Evolutionary conservation across 2,888 invertebrate genomes (phyloP), one percentile per base, ranked within the genome.

Genomic region (Lithophane socia): DNA sequence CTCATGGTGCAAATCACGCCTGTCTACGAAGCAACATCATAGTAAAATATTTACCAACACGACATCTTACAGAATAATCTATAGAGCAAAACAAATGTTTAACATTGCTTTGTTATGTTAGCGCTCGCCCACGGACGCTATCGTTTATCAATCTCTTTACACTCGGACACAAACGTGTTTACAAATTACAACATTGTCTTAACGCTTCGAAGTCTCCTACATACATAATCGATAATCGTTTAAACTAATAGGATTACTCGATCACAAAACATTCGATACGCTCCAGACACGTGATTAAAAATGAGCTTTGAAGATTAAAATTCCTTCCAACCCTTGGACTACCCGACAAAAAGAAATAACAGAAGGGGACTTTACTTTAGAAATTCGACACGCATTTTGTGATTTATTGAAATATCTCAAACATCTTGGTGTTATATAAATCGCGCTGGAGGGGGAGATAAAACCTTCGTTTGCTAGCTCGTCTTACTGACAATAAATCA

Each of bases 321-420:
- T 95, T 95, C 94, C 89, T 71, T 29, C 84, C 90, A 90, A 91
- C 93, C 94, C 94, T 91, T 90, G 90, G 90, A 77, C 83, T 64
- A 77, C 84, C 86, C 90, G 89, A 90, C 90, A 90, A 92, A 93
- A 94, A 92, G 92, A 91, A 91, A 86, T 90, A 89, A 89, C 90
- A 84, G 86, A 91, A 90, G 92, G 94, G 92, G 92, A 83, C 91
- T 91, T 92, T 92, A 92, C 93, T 92, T 92, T 92, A 92, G 96
- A 94, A 95, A 96, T 95, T 94, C 94, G 95, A 96, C 93, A 94
- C 94, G 94, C 94, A 92, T 94, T 88, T 95, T 94, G 93, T 95
- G 95, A 96, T 96, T 96, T 96, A 96, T 96, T 94, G 95, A 94
- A 95, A 95, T 95, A 94, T 93, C 94, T 94, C 92, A 92, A 94